Evolutionary conservation across 2,888 invertebrate genomes (phyloP), one percentile per base, ranked within the genome.

Genomic region (Pandemis corylana): DNA sequence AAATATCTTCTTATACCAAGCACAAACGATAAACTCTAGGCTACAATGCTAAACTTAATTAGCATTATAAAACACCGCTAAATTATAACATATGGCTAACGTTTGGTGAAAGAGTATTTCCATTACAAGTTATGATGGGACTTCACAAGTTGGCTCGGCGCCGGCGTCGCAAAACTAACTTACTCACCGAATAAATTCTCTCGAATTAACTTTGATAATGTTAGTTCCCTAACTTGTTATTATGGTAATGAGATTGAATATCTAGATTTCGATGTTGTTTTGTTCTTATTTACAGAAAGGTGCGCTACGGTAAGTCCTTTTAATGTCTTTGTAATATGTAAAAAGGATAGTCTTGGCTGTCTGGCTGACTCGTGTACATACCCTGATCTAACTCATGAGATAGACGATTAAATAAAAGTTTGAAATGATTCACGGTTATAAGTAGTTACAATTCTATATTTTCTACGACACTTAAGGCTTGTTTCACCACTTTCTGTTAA

Each of bases 101-200:
- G 36, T 36, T 68, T 44, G 15, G 64, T 63, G n/a, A 61, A n/a
- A 56, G 46, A 46, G 44, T 64, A 68, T 73, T 73, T 73, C 59
- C 56, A 73, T 73, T 69, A 64, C 56, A 73, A 73, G 63, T 68
- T 73, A 56, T 64, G 59, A 68, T 69, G 53, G 42, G 41, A 61
- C 73, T 61, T 61, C 66, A 20, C 53, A 68, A 73, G n/a, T 73
- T 59, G 56, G 53, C 64, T 41, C 64, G 20, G 56, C 15, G 68
- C 46, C 64, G 63, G 49, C 56, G 64, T 72, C 62, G 53, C 51
- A 53, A 9, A 51, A 59, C 68, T 68, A 59, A 68, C 68, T 67
- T 66, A 42, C n/a, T 53, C 15, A 49, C 64, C 51, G 72, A 67
- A 62, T 72, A 67, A 59, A 41, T 59, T 41, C 59, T 36, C 59